phyloP scores from a whole-genome alignment of 2,797 vertebrate genomes.

The Eidolon dupreanum region DNA sequence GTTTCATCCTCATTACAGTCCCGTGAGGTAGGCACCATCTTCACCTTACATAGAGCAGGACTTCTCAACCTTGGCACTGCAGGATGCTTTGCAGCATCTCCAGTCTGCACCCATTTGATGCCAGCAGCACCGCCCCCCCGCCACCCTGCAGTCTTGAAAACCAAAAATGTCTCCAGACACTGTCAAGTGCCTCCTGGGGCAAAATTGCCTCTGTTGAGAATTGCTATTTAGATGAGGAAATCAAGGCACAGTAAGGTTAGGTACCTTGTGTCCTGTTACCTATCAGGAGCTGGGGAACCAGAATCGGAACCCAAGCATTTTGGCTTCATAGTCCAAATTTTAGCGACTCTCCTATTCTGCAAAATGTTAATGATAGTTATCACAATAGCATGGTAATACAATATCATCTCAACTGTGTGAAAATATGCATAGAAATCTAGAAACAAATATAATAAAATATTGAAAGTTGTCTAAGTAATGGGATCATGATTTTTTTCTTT shows the following conservation, averaged over 20 bases:
- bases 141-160: background rate
- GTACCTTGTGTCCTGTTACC: background rate
- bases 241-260: background rate
- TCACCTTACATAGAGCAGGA: background rate
- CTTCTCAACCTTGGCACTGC: background rate
- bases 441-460: background rate
- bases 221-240: background rate
- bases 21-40: background rate
- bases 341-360: background rate
- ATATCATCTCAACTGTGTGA: background rate
- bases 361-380: background rate
- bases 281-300: background rate
- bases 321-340: background rate
- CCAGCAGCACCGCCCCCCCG: too few species aligned
- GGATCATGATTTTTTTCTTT: background rate
- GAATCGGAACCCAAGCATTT: background rate
- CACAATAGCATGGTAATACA: background rate
- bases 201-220: constrained; percentile 32
- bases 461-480: background rate
- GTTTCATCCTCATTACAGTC: background rate
- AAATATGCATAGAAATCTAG: background rate
- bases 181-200: background rate
- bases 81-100: background rate
- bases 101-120: background rate
- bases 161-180: background rate